Evolutionary conservation across 2,888 invertebrate species (phyloP).

Genomic region (Macropis europaea): DNA sequence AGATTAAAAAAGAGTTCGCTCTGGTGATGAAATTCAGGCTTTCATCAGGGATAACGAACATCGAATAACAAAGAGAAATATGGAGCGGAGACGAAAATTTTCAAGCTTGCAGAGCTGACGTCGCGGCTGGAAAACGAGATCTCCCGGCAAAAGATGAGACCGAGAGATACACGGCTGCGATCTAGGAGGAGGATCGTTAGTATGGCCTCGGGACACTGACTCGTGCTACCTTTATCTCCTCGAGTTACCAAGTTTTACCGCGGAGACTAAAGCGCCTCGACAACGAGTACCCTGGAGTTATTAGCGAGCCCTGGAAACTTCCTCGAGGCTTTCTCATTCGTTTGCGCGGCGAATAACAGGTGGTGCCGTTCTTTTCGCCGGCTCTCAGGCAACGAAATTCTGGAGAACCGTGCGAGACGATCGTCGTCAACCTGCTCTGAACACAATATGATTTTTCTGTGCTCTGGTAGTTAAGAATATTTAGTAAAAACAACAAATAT

Average conservation of each 20-base stretch:
- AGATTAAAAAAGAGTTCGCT: too few species aligned
- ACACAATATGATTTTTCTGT: too few species aligned
- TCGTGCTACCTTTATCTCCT: constrained; percentile 67
- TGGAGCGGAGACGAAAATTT: neutral
- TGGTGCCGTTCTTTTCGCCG: constrained; percentile 19
- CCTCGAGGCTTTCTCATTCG: constrained; percentile 44
- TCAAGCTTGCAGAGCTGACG: constrained; percentile 25
- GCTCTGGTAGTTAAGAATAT: too few species aligned
- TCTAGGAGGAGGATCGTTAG: constrained; percentile 59
- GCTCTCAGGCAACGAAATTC: too few species aligned
- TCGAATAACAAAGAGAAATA: neutral
- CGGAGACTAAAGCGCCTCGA: constrained; percentile 63
- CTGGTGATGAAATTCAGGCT: neutral
- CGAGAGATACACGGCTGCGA: constrained; percentile 49
- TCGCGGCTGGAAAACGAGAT: constrained; percentile 19
- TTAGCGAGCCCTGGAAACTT: constrained; percentile 61
- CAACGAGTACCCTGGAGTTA: constrained; percentile 65
- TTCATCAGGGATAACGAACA: neutral
- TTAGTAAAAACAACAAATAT: too few species aligned
- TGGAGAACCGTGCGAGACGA: too few species aligned
- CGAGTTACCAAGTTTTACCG: constrained; percentile 69
- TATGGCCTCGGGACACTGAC: constrained; percentile 56
- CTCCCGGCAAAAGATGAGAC: constrained; percentile 36
- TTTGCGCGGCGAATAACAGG: constrained; percentile 61
- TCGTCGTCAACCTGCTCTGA: too few species aligned